phyloP scores from a whole-genome alignment of 2,797 vertebrate species.

The Orientallactaga sibirica region DNA sequence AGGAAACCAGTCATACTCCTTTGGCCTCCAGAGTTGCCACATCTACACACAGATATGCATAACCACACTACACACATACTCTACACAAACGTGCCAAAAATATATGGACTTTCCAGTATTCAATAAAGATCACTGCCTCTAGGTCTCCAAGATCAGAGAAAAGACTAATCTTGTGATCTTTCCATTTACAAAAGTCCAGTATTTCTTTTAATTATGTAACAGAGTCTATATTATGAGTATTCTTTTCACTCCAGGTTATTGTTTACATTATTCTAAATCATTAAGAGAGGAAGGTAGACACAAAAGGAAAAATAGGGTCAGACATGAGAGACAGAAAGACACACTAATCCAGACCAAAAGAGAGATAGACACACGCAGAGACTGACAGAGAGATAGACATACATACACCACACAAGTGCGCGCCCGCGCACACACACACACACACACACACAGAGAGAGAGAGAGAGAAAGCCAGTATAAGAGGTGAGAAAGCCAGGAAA shows the following conservation, averaged over 20 bases:
- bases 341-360: background rate
- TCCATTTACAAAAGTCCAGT: background rate
- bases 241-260: background rate
- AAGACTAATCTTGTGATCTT: background rate
- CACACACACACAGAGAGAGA: background rate
- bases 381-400: too few species aligned
- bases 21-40: too few species aligned
- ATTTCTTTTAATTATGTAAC: background rate
- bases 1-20: too few species aligned
- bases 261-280: conserved; percentile 38
- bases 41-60: too few species aligned
- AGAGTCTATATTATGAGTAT: background rate
- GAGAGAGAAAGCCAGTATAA: background rate
- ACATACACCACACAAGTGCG: too few species aligned
- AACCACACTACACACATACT: too few species aligned
- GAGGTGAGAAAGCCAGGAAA: background rate
- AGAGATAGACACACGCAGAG: background rate
- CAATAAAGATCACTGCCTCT: background rate
- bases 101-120: background rate
- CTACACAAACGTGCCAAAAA: too few species aligned
- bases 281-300: background rate
- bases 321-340: background rate
- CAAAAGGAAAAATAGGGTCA: background rate
- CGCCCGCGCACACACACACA: too few species aligned
- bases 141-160: background rate